Evolutionary conservation across 1,140 invertebrate genomes (phyloP).

Genomic region (Battus philenor): DNA sequence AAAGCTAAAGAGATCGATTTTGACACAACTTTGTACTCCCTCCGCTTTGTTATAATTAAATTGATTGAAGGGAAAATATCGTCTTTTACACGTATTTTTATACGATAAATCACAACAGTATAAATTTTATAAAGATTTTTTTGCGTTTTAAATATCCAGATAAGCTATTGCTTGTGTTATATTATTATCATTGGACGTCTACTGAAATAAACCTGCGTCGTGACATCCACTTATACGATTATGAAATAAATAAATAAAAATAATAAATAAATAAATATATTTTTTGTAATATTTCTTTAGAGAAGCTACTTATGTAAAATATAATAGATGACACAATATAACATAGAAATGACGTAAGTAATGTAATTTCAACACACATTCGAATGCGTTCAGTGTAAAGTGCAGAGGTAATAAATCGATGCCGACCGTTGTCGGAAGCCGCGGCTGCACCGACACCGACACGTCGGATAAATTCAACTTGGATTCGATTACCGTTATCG

Average conservation of each 20-base stretch:
- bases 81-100: too few species aligned
- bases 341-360: too few species aligned
- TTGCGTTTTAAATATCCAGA: not conserved
- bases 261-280: too few species aligned
- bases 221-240: too few species aligned
- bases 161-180: not conserved
- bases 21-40: not conserved
- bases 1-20: conserved; percentile 3
- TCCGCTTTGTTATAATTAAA: conserved; percentile 15
- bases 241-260: too few species aligned
- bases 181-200: not conserved
- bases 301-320: too few species aligned
- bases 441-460: conserved; percentile 20
- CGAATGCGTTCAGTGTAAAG: conserved; percentile 8
- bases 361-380: too few species aligned
- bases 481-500: conserved; percentile 41
- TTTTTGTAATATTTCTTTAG: too few species aligned
- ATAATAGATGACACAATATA: too few species aligned
- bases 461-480: conserved; percentile 36
- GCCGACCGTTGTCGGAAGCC: conserved; percentile 31
- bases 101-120: not conserved
- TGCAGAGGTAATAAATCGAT: conserved; percentile 29
- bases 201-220: not conserved
- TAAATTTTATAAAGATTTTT: not conserved
- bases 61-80: too few species aligned